phyloP scores from a whole-genome alignment of 1,140 invertebrate species.

The Achroia grisella region DNA sequence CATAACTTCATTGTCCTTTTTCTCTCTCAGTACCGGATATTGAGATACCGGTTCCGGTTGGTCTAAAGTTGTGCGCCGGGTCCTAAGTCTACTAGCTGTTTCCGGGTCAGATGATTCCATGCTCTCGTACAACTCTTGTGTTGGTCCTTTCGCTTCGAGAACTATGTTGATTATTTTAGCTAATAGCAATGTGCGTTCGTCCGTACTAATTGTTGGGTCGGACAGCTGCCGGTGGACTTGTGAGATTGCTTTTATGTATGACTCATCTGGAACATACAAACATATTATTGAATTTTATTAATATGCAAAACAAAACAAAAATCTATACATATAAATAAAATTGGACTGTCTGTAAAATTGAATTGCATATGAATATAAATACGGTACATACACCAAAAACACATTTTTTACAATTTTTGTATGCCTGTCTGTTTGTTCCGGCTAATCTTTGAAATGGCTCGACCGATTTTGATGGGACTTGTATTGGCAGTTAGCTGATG shows the following conservation, averaged over 20 bases:
- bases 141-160: conserved; percentile 26
- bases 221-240: conserved; percentile 34
- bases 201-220: conserved; percentile 36
- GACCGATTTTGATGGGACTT: too few species aligned
- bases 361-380: too few species aligned
- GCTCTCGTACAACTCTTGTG: conserved; percentile 17
- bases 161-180: conserved; percentile 42
- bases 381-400: too few species aligned
- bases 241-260: conserved; percentile 38
- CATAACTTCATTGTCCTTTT: conserved; percentile 38
- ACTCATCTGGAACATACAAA: conserved; percentile 27
- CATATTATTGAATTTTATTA: not conserved
- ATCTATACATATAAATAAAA: not conserved
- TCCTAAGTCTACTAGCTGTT: conserved; percentile 6
- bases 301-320: not conserved
- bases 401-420: too few species aligned
- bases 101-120: conserved; percentile 27
- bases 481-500: too few species aligned
- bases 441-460: too few species aligned
- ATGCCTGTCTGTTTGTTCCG: too few species aligned
- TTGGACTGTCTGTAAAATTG: too few species aligned
- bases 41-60: conserved; percentile 11
- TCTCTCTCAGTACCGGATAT: conserved; percentile 10
- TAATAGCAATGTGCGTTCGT: conserved; percentile 38
- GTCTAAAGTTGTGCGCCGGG: conserved; percentile 19